A percentile compares a stretch with the other conserved stretches of the same genome.
phyloP scores from a whole-genome alignment of 1,140 invertebrate genomes.

The Tyrophagus putrescentiae region DNA sequence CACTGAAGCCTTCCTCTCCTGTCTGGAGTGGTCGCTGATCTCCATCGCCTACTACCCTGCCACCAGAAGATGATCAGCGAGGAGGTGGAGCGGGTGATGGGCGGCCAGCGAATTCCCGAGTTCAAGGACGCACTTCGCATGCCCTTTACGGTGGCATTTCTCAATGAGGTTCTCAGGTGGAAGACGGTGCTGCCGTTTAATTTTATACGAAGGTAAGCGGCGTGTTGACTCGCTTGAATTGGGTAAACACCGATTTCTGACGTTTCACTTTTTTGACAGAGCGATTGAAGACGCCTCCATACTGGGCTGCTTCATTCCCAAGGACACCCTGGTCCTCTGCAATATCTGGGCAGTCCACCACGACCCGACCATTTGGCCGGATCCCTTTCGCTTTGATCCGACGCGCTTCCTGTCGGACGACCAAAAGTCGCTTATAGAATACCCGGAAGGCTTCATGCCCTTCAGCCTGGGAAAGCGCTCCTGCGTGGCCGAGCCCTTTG shows the following conservation, averaged over 20 bases:
- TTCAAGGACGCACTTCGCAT: conserved; percentile 23
- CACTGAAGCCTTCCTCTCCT: conserved; percentile 27
- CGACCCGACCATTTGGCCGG: conserved; percentile 47
- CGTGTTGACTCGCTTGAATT: conserved; percentile 12
- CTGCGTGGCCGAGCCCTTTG: conserved; percentile 11
- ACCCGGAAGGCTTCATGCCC: conserved; percentile 28
- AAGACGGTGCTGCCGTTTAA: conserved; percentile 25
- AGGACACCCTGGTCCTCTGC: conserved; percentile 40
- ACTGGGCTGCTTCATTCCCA: conserved; percentile 24
- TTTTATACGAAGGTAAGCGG: conserved; percentile 19
- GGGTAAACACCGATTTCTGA: neutral
- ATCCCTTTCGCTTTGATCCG: conserved; percentile 52
- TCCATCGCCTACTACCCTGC: conserved; percentile 23
- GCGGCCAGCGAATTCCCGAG: conserved; percentile 22
- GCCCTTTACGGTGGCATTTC: conserved; percentile 27
- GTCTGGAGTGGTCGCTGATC: conserved; percentile 26
- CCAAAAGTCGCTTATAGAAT: conserved; percentile 27
- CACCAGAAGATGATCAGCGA: conserved; percentile 26
- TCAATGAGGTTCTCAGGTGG: conserved; percentile 27
- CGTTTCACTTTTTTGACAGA: conserved; percentile 10
- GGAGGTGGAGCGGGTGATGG: conserved; percentile 28
- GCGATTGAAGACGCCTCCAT: conserved; percentile 20
- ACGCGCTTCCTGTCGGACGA: conserved; percentile 41
- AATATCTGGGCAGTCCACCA: conserved; percentile 52
- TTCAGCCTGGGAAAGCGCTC: conserved; percentile 25